phyloP scores from a whole-genome alignment of 2,113 vertebrate species.

The Xiphias gladius region DNA sequence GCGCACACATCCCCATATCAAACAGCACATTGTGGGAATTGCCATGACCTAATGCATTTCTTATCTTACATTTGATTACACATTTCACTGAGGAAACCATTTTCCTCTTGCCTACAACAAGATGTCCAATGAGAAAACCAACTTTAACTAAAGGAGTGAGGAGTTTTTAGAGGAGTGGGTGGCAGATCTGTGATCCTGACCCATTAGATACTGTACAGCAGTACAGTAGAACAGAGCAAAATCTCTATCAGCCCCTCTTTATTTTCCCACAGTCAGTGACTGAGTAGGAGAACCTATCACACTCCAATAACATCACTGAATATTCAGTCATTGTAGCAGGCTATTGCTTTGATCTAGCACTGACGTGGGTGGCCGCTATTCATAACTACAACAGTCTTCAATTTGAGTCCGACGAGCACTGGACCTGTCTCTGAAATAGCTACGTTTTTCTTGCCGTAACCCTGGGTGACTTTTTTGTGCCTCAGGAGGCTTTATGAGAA shows the following conservation, averaged over 20 bases:
- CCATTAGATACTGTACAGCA: conserved; percentile 53
- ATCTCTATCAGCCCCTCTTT: conserved; percentile 64
- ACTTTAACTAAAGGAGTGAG: conserved; percentile 39
- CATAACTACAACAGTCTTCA: conserved; percentile 56
- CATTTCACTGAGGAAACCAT: conserved; percentile 76
- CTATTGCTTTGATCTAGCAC: conserved; percentile 61
- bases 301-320: conserved; percentile 72
- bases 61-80: conserved; percentile 80
- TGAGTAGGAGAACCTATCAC: conserved; percentile 64
- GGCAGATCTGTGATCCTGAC: conserved; percentile 53
- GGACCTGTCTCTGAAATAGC: conserved; percentile 59
- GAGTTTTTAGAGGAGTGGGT: conserved; percentile 57
- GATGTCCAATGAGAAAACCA: conserved; percentile 58
- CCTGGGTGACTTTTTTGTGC: conserved; percentile 56
- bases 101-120: conserved; percentile 47
- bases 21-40: conserved; percentile 78
- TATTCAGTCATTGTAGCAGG: conserved; percentile 73
- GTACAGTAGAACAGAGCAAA: conserved; percentile 52
- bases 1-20: conserved; percentile 53
- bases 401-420: conserved; percentile 43
- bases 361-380: conserved; percentile 74
- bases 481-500: conserved; percentile 64
- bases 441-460: conserved; percentile 58
- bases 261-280: conserved; percentile 78
- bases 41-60: conserved; percentile 78